Percentiles rank a stretch among this genome's conserved stretches.
Evolutionary conservation across 2,797 vertebrate genomes (phyloP).

Genomic region (Sebastes oblongus): DNA sequence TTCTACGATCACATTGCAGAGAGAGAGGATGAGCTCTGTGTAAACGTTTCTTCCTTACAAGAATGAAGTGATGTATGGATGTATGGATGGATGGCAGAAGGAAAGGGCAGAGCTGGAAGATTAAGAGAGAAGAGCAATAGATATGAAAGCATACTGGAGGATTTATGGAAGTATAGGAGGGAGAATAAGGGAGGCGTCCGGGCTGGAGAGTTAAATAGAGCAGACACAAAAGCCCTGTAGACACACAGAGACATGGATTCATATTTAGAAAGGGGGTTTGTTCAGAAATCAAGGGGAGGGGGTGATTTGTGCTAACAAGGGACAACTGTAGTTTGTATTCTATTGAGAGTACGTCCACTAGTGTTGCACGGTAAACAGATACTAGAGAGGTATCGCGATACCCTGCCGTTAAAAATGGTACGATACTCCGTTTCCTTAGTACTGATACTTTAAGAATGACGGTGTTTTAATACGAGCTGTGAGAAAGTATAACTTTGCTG

Average conservation of each 20-base stretch:
- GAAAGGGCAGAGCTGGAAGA: background rate
- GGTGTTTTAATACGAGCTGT: too few relatives aligned
- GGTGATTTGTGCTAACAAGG: background rate
- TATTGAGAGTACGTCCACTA: background rate
- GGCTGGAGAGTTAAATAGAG: slow-evolving; percentile 35
- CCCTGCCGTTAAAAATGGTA: too few relatives aligned
- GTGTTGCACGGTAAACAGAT: too few relatives aligned
- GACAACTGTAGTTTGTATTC: background rate
- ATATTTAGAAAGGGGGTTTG: slow-evolving; percentile 14
- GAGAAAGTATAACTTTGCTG: too few relatives aligned
- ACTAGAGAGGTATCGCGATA: too few relatives aligned
- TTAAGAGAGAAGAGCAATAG: background rate
- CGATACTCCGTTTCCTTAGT: too few relatives aligned
- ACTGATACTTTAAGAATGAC: too few relatives aligned
- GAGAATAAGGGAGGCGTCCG: background rate
- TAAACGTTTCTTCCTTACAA: background rate
- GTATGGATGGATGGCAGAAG: background rate
- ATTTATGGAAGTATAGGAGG: background rate
- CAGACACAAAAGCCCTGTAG: slow-evolving; percentile 37
- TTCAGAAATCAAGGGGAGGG: slow-evolving; percentile 5
- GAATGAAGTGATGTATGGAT: background rate
- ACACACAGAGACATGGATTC: slow-evolving; percentile 36
- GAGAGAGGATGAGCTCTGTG: background rate
- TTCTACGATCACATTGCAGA: background rate
- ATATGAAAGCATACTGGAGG: background rate